A percentile compares a stretch with the other conserved stretches of the same genome.
Evolutionary conservation across 2,888 invertebrate species (phyloP).

Genomic region (Steromphala cineraria): DNA sequence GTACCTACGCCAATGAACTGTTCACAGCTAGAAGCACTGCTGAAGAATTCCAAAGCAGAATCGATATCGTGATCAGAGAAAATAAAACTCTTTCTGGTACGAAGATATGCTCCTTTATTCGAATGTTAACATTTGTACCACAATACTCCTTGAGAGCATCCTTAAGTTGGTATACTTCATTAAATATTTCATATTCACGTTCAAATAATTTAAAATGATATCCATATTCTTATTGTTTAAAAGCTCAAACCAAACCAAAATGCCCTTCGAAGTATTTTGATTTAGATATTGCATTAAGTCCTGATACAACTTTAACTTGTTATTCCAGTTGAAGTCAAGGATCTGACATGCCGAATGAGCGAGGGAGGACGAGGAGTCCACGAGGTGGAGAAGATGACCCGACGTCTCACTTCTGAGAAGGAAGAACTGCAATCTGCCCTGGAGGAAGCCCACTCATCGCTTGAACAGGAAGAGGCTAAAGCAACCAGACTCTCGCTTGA

Average conservation of each 20-base stretch:
- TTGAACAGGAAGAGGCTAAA: slow-evolving; percentile 99
- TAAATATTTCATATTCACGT: too few relatives aligned
- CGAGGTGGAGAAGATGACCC: slow-evolving; percentile 98
- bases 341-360: slow-evolving; percentile 98
- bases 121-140: too few relatives aligned
- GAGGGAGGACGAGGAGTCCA: slow-evolving; percentile 99
- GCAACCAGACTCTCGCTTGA: slow-evolving; percentile 92
- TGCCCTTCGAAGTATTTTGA: too few relatives aligned
- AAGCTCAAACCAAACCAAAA: too few relatives aligned
- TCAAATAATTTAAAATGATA: too few relatives aligned
- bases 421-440: slow-evolving; percentile 99
- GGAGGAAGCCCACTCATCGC: slow-evolving; percentile 98
- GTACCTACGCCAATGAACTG: slow-evolving; percentile 99
- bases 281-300: too few relatives aligned
- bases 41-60: slow-evolving; percentile 97
- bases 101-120: not conserved
- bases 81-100: slow-evolving; percentile 95
- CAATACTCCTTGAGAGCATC: too few relatives aligned
- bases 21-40: slow-evolving; percentile 98
- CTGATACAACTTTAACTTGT: too few relatives aligned
- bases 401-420: slow-evolving; percentile 99
- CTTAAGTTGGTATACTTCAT: too few relatives aligned
- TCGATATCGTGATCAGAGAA: slow-evolving; percentile 98
- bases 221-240: too few relatives aligned
- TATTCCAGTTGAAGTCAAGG: slow-evolving; percentile 94